Conservation (phyloP, 2,888 invertebrate genomes). For the Chironomus riparius region DNA sequence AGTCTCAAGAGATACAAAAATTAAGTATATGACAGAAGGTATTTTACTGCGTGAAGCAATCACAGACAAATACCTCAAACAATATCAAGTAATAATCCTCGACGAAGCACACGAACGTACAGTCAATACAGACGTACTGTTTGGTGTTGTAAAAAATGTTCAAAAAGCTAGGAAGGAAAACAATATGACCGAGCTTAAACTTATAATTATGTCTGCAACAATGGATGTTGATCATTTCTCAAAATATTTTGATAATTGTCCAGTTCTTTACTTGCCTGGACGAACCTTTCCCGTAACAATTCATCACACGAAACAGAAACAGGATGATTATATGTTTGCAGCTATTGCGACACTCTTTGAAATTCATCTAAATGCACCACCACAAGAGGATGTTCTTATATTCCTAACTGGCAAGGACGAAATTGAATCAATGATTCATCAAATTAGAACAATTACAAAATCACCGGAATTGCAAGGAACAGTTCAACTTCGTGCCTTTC, state of each 20-base stretch:
- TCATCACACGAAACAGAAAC: conserved; percentile 58
- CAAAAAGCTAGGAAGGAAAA: conserved; percentile 55
- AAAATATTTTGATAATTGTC: conserved; percentile 76
- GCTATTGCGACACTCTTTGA: conserved; percentile 81
- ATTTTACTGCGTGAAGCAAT: conserved; percentile 88
- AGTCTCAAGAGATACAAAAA: conserved; percentile 67
- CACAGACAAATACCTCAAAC: conserved; percentile 59
- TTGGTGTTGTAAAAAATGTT: conserved; percentile 84
- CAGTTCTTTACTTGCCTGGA: conserved; percentile 83
- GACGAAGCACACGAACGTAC: conserved; percentile 96
- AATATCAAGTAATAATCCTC: conserved; percentile 75
- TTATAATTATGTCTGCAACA: conserved; percentile 89
- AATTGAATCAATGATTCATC: conserved; percentile 76
- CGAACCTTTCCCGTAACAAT: conserved; percentile 73
- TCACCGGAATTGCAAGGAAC: conserved; percentile 48
- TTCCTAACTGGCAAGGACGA: conserved; percentile 96
- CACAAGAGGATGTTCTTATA: conserved; percentile 79
- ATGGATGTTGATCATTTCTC: conserved; percentile 94
- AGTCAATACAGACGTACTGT: conserved; percentile 85
- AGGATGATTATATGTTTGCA: conserved; percentile 77
- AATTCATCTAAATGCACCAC: conserved; percentile 71
- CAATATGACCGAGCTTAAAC: conserved; percentile 29
- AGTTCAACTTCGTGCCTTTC: conserved; percentile 65
- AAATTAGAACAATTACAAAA: conserved; percentile 62
- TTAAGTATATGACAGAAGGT: conserved; percentile 91